Base-by-base conservation (phyloP, 2,888 invertebrate species). In the Copidosoma aretas region DNA sequence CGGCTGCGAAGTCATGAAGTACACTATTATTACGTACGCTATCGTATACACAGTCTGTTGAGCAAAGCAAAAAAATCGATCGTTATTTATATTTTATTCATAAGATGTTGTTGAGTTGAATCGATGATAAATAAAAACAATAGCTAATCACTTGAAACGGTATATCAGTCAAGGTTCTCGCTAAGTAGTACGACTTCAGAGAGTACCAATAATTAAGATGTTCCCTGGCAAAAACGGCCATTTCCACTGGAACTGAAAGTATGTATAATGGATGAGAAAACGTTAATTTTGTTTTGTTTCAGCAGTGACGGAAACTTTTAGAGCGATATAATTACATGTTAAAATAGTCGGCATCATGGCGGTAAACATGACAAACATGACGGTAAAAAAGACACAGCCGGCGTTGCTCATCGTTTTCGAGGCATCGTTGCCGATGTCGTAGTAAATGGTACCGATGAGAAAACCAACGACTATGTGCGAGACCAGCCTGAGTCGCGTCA, bases 271-370 rank as follows among this genome's bases (percentile, higher is more conserved):
- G 17, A 46, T 12, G 17, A 46, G 15, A n/a, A n/a, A n/a, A 8
- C 32, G 32, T 32, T 32, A 32, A 32, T 32, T 32, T 32, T 32
- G 32, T 32, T 32, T 32, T 32, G 4, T 32, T 32, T 32, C 8
- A 32, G 49, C 19, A n/a, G 4, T 49, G 49, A 49, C 19, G 17
- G 49, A 32, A 32, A 8, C n/a, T n/a, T n/a, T n/a, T 5, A 25
- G 17, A 32, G 1, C 22, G 14, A 12, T 41, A 0, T 73, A 90
- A 94, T 93, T 86, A 97, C 97, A 98, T 81, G 98, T 97, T 78
- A 97, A 89, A 80, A 98, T 96, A 60, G 97, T 98, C 73, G 97
- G 97, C 97, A 98, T 98, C 92, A 98, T 94, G 60, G 97, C 95
- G 63, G 97, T 95, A 84, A 97, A 98, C 92, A 97, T 97, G 75